Base-by-base conservation (phyloP, 2,888 invertebrate genomes). In the Margaritifera margaritifera region DNA sequence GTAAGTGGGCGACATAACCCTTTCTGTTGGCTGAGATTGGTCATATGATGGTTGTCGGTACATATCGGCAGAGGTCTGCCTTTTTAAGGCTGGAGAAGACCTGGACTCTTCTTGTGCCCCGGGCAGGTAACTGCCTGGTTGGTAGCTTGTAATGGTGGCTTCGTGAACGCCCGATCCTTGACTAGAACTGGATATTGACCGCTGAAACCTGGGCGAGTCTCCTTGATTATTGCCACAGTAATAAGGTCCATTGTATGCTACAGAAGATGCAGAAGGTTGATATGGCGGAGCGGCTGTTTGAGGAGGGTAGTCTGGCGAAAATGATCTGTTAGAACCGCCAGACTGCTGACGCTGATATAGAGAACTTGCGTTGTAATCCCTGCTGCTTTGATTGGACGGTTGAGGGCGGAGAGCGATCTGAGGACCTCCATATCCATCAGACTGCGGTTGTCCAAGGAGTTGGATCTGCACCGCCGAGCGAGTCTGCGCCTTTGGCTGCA, bases 131-230 rank as follows among this genome's bases (percentile, higher is more conserved):
- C 55, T 54, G 2, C 66, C 72, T 18, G 78, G 67, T 55, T 68
- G 69, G 58, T 66, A 71, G 31, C 52, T 71, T 50, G 77, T 65
- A 18, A 79, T 69, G 11, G 77, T 76, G 25, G 80, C 64, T 55
- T 76, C 75, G 66, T 79, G 75, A 22, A 67, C 72, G 51, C 66
- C 77, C 58, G 58, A 72, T 2, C 59, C 55, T 27, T 71, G 72
- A 52, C 74, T 72, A n/a, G 66, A 62, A 20, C 42, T 53, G 4
- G 75, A 74, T 24, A 71, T 71, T 68, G 78, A 78, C 31, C 78
- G 71, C 56, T 77, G 75, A 52, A 77, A 50, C 11, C 69, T 71
- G 15, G 77, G 69, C 42, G 68, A 63, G 59, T 74, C 70, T 8
- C 66, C 63, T 22, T 63, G 50, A 51, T 59, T 68, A 42, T 64